These are phyloP conservation scores for Prosopocoilus inquinatus DNA, from an alignment of 2,888 invertebrate species.

Conservation along the genomic window DNA sequence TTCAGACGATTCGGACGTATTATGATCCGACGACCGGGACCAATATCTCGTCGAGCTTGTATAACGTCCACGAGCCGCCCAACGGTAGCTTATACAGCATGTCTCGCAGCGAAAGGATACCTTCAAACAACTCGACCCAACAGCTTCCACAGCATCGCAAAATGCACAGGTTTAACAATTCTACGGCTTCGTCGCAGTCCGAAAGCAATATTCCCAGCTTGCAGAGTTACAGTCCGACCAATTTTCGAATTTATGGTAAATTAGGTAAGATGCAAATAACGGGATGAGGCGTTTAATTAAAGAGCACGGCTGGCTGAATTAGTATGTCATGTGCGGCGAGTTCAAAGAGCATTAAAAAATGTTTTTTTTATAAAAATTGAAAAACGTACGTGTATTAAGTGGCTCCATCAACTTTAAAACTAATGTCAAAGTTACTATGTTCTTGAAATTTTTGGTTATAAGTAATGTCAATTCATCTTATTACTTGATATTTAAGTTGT, in stretches of 20 bases:
- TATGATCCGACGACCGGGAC: constrained; percentile 51
- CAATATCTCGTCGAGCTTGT: constrained; percentile 48
- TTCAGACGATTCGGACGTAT: constrained; percentile 53
- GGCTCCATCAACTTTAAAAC: no score
- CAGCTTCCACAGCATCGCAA: constrained; percentile 9
- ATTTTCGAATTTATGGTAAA: constrained; percentile 42
- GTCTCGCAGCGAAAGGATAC: constrained; percentile 39
- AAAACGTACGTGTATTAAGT: no score
- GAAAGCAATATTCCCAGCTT: constrained; percentile 50
- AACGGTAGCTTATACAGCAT: constrained; percentile 39
- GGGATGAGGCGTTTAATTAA: no score
- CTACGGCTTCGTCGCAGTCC: constrained; percentile 46
- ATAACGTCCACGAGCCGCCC: constrained; percentile 47
- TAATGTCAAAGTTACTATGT: no score
- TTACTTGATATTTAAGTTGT: no score
- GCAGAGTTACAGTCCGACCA: constrained; percentile 47
- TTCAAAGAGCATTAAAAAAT: no score
- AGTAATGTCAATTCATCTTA: no score
- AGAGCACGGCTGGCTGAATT: no score
- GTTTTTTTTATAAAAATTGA: no score
- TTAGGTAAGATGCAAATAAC: constrained; percentile 35
- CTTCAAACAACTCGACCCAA: constrained; percentile 9
- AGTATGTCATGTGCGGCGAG: no score
- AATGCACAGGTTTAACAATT: constrained; percentile 37
- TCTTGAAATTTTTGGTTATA: no score